Evolutionary conservation across 2,113 vertebrate species (phyloP).

Genomic region (Phocoena sinus): DNA sequence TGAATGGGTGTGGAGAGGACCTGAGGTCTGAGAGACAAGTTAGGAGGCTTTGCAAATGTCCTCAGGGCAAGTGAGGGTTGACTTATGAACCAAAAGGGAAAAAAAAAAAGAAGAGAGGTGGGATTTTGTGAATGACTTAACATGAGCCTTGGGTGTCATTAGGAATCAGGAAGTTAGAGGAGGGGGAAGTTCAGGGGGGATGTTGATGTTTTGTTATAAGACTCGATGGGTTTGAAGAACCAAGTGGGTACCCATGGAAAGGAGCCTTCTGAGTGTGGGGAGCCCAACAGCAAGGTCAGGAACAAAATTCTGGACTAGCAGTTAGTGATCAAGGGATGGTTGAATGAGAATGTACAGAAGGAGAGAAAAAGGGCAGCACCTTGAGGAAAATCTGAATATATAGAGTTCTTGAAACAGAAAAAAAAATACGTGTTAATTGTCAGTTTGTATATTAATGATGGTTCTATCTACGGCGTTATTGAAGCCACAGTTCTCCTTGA

Average conservation of each 20-base stretch:
- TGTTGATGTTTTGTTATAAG: not conserved
- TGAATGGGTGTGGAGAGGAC: too few species aligned
- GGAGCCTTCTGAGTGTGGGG: not conserved
- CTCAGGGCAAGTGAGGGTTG: not conserved
- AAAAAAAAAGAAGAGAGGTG: not conserved
- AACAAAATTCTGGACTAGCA: not conserved
- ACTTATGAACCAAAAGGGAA: not conserved
- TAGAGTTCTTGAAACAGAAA: not conserved
- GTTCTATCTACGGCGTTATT: not conserved
- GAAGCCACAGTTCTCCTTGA: not conserved
- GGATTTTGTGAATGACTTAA: not conserved
- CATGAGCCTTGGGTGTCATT: not conserved
- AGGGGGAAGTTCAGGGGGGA: not conserved
- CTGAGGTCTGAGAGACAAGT: not conserved
- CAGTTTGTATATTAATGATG: not conserved
- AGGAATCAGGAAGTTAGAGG: not conserved
- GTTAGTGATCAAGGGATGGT: not conserved
- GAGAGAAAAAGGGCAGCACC: not conserved
- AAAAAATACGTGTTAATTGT: not conserved
- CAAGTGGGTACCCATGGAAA: not conserved
- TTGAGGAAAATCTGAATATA: not conserved
- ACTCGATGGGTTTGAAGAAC: not conserved
- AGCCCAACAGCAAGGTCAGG: not conserved
- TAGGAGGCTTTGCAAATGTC: not conserved
- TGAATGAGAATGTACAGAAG: not conserved